Conservation (phyloP, 2,888 invertebrate genomes). For the Drepanosiphum platanoidis region DNA sequence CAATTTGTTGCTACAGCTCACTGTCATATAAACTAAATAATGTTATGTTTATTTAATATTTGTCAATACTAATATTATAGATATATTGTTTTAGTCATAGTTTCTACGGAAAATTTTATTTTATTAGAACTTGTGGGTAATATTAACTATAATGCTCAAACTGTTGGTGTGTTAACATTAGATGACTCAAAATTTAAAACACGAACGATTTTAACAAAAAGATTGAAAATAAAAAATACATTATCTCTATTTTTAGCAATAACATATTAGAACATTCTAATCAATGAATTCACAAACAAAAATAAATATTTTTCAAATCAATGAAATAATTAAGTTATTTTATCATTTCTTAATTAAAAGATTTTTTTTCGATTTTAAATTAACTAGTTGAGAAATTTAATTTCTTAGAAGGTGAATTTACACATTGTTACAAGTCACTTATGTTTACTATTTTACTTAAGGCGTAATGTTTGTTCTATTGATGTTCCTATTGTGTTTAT, state of each 20-base stretch:
- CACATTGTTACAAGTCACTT: not conserved
- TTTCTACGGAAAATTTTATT: not conserved
- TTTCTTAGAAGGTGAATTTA: not conserved
- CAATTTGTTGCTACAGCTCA: not conserved
- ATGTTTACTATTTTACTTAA: conserved; percentile 7
- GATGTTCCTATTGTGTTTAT: conserved; percentile 40
- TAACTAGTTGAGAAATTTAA: not conserved
- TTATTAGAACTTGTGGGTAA: not conserved
- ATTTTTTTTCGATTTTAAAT: not conserved
- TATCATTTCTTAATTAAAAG: not conserved
- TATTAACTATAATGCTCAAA: conserved; percentile 32
- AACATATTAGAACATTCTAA: not conserved
- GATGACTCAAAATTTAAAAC: not conserved
- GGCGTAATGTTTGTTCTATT: not conserved
- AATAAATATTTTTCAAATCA: not conserved
- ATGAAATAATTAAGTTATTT: not conserved
- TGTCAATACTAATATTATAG: not conserved
- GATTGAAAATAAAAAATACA: not conserved
- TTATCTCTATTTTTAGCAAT: too few relatives aligned
- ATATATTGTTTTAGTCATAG: not conserved
- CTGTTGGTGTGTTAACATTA: not conserved
- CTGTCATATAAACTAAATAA: not conserved
- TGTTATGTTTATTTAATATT: not conserved
- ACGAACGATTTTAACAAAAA: not conserved
- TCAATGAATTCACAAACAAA: not conserved